Conservation (phyloP, 1,140 invertebrate genomes). For the Penaeus chinensis region DNA sequence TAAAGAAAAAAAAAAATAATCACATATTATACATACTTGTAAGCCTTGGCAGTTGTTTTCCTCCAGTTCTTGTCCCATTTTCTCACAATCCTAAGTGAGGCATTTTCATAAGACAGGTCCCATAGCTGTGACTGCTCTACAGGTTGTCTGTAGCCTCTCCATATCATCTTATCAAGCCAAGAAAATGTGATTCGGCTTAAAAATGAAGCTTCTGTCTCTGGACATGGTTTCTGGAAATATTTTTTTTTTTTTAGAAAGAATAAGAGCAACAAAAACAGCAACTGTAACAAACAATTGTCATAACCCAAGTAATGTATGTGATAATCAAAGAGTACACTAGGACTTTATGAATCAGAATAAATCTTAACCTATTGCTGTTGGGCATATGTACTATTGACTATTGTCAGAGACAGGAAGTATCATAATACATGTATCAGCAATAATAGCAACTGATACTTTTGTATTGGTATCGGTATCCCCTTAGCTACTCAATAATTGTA, state of each 20-base stretch:
- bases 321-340: too few relatives aligned
- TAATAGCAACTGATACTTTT: too few relatives aligned
- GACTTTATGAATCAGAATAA: too few relatives aligned
- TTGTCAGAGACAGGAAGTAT: too few relatives aligned
- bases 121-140: constrained; percentile 87
- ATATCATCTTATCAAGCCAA: constrained; percentile 89
- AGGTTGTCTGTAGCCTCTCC: constrained; percentile 84
- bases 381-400: too few relatives aligned
- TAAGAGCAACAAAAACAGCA: background rate
- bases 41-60: constrained; percentile 70
- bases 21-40: constrained; percentile 24
- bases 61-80: constrained; percentile 89
- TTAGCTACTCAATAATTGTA: too few relatives aligned
- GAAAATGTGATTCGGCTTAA: constrained; percentile 88
- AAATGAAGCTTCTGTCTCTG: constrained; percentile 87
- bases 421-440: too few relatives aligned
- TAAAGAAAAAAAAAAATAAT: background rate
- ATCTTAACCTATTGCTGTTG: too few relatives aligned
- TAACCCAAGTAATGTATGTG: background rate
- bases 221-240: constrained; percentile 80
- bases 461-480: too few relatives aligned
- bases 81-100: constrained; percentile 78
- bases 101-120: constrained; percentile 88
- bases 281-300: background rate
- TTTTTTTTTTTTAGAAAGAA: background rate